Conservation (phyloP, 30 jellyfish, hydroid and myxozoan genomes). For the Pelagia noctiluca region DNA sequence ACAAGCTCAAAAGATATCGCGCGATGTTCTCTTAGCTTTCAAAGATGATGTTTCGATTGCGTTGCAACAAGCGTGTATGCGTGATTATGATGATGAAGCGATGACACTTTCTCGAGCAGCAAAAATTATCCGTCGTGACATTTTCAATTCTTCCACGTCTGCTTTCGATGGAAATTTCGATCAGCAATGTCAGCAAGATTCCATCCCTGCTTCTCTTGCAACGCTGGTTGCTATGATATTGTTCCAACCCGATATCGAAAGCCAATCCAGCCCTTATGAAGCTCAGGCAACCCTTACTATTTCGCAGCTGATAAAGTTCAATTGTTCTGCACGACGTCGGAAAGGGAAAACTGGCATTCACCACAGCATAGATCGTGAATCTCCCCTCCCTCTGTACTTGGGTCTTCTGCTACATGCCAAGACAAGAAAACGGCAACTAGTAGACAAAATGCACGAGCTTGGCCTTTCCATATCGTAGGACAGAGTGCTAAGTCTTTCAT, state of each 20-base stretch:
- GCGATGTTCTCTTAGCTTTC: background rate
- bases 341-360: background rate
- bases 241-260: constrained; percentile 19
- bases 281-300: constrained; percentile 42
- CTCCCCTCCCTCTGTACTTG: constrained; percentile 26
- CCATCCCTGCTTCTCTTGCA: constrained; percentile 1
- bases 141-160: background rate
- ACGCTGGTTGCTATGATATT: constrained; percentile 17
- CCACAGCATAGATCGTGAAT: background rate
- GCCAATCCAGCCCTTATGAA: background rate
- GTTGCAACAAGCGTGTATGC: constrained; percentile 7
- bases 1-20: background rate
- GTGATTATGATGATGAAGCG: constrained; percentile 37
- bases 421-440: constrained; percentile 25
- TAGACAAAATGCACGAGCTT: background rate
- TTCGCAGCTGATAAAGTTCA: constrained; percentile 35
- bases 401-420: constrained; percentile 32
- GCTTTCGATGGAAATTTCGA: constrained; percentile 18
- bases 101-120: constrained; percentile 14
- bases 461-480: constrained; percentile 37
- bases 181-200: constrained; percentile 6
- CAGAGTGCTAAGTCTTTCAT: constrained; percentile 29
- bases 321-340: background rate
- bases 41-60: background rate
- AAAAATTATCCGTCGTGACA: constrained; percentile 8